Base-by-base conservation (phyloP, 2,797 vertebrate species). In the Syndactyla subalaris region DNA sequence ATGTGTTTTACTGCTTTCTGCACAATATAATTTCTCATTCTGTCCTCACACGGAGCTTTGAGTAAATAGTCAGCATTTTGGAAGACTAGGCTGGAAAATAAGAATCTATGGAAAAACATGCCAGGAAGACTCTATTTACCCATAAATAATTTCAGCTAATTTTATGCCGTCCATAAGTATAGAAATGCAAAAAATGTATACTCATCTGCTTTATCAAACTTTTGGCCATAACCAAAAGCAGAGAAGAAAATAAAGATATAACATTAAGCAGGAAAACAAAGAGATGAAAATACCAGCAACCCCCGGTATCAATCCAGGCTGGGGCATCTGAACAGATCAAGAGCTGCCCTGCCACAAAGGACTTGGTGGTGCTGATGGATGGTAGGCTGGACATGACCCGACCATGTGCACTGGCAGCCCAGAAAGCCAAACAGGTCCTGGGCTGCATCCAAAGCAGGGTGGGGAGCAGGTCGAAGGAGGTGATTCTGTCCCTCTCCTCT, bases 1-100 rank as follows among this genome's bases (percentile, higher is more conserved):
- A 96, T 85, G 79, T 94, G 92, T 95, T 97, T 97, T 94, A 94
- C 80, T 85, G 85, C 91, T 96, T 49, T 88, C 94, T 95, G 85
- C 91, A 96, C 51, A 62, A 70, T 59, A 66, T 73, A 84, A 93
- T 93, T 95, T 89, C 89, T 93, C 89, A 94, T 92, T 89, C 88
- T 93, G 83, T 34, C 52, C 48, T 94, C 89, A 93, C 48, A 58
- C 3, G 34, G 71, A 81, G 22, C 38, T 93, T 77, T 92, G 62
- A 89, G 66, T 66, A 95, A 93, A 88, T 39, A 96, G 65, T 70
- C 79, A 91, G 82, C 73, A 86, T 92, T 91, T 86, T 78, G 49
- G 73, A 92, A 66, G 34, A 39, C 48, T 48, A 81, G 6, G 12
- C 26, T 54, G 45, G 75, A 94, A 88, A 95, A 94, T n/a, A 81